Percentiles rank a stretch among this genome's conserved stretches.
phyloP scores from a whole-genome alignment of 2,113 vertebrate genomes.

The Poeciliopsis occidentalis region DNA sequence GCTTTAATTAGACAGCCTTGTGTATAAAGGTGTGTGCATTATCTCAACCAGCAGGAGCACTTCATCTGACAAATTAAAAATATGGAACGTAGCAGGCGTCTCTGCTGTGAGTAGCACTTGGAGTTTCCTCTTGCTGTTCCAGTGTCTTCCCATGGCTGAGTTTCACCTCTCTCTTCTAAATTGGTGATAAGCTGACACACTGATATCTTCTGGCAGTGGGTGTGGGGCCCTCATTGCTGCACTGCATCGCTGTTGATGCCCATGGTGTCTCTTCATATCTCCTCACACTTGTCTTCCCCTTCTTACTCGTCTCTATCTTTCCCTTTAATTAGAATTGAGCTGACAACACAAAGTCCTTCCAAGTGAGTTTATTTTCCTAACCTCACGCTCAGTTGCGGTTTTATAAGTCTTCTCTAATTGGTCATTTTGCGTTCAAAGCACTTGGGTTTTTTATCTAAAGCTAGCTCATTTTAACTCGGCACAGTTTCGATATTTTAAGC shows the following conservation, averaged over 20 bases:
- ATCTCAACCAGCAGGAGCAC: slow-evolving; percentile 26
- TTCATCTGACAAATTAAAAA: slow-evolving; percentile 31
- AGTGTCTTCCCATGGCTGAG: slow-evolving; percentile 16
- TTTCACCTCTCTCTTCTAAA: slow-evolving; percentile 4
- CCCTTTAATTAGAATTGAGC: slow-evolving; percentile 59
- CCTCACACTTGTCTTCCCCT: slow-evolving; percentile 29
- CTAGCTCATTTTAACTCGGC: slow-evolving; percentile 13
- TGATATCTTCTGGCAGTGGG: slow-evolving; percentile 43
- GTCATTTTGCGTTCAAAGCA: slow-evolving; percentile 35
- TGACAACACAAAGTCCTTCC: slow-evolving; percentile 43
- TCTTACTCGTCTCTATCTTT: slow-evolving; percentile 8
- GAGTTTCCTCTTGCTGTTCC: slow-evolving; percentile 10
- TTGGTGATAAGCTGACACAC: slow-evolving; percentile 14
- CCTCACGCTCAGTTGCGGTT: slow-evolving; percentile 19
- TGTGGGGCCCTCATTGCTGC: slow-evolving; percentile 16
- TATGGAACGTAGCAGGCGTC: slow-evolving; percentile 30
- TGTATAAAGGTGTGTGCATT: slow-evolving; percentile 46
- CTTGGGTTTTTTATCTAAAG: slow-evolving; percentile 20
- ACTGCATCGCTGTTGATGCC: slow-evolving; percentile 35
- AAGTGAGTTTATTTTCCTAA: slow-evolving; percentile 21
- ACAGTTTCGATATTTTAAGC: slow-evolving; percentile 4
- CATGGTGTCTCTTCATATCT: slow-evolving; percentile 39
- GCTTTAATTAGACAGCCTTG: slow-evolving; percentile 81
- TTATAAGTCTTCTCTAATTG: slow-evolving; percentile 25
- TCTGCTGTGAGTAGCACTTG: slow-evolving; percentile 23